Evolutionary conservation across 1,140 invertebrate species (phyloP).

Genomic region (Drosophila subpulchrella): DNA sequence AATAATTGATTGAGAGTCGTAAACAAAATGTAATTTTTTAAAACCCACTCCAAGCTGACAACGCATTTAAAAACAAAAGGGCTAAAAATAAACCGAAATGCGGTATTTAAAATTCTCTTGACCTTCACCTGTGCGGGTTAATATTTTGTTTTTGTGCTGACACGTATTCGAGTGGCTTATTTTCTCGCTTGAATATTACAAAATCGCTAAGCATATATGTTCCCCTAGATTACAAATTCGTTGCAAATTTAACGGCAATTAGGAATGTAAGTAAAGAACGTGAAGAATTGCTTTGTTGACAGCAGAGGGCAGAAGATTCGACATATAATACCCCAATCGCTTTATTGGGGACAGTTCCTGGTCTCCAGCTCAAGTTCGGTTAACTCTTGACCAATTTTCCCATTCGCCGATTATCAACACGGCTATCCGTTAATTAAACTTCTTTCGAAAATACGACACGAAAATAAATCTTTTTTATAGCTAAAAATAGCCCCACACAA

Average conservation of each 20-base stretch:
- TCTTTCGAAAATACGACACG: slow-evolving; percentile 35
- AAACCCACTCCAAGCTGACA: slow-evolving; percentile 24
- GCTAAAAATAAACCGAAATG: slow-evolving; percentile 62
- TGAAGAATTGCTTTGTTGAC: slow-evolving; percentile 20
- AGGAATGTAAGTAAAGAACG: slow-evolving; percentile 55
- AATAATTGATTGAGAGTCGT: slow-evolving; percentile 40
- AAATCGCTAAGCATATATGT: slow-evolving; percentile 21
- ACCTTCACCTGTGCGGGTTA: slow-evolving; percentile 55
- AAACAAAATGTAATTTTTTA: slow-evolving; percentile 25
- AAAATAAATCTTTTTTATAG: slow-evolving; percentile 21
- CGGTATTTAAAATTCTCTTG: slow-evolving; percentile 60
- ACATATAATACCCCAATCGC: slow-evolving; percentile 27
- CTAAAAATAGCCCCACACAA: slow-evolving; percentile 41
- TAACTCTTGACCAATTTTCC: slow-evolving; percentile 51
- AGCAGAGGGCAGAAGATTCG: slow-evolving; percentile 20
- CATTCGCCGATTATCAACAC: slow-evolving; percentile 33
- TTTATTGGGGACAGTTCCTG: slow-evolving; percentile 50
- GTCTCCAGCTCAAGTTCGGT: slow-evolving; percentile 7
- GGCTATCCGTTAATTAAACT: slow-evolving; percentile 53
- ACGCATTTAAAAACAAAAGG: slow-evolving; percentile 48
- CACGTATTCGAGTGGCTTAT: slow-evolving; percentile 43
- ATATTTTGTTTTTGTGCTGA: slow-evolving; percentile 31
- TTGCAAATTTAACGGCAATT: slow-evolving; percentile 74
- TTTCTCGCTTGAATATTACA: slow-evolving; percentile 9
- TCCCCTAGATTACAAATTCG: slow-evolving; percentile 30